Conservation (phyloP, 2,113 vertebrate genomes). For the Pseudorectes ferrugineus region DNA sequence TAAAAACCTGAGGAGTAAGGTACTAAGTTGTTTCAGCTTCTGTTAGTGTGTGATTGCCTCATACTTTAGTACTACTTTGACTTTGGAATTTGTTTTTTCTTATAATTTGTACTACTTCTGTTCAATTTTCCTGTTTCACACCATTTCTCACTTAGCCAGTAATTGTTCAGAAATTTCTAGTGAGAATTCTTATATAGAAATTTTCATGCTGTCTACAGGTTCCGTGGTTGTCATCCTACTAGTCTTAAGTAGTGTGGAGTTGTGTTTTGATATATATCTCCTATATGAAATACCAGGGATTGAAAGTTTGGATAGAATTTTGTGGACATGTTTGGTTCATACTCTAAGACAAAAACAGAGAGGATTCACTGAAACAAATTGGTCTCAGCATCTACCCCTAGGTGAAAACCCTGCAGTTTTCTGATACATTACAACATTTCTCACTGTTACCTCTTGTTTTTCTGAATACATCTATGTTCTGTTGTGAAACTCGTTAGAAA, state of each 20-base stretch:
- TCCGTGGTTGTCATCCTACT: background rate
- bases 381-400: background rate
- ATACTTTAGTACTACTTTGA: background rate
- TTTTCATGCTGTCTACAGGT: background rate
- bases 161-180: background rate
- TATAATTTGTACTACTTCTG: background rate
- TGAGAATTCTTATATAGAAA: background rate
- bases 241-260: background rate
- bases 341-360: background rate
- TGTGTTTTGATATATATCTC: background rate
- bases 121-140: background rate
- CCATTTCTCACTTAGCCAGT: background rate
- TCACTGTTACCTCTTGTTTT: slow-evolving; percentile 5
- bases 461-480: background rate
- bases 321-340: background rate
- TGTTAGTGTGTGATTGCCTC: background rate
- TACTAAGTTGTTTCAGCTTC: background rate
- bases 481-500: slow-evolving; percentile 28
- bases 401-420: slow-evolving; percentile 44
- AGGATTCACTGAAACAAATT: background rate
- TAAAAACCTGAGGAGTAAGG: background rate
- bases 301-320: background rate
- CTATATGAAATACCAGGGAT: background rate
- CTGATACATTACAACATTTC: background rate
- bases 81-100: background rate